Percentiles rank a stretch among this genome's conserved stretches.
These are phyloP conservation scores for Mus spicilegus DNA, from an alignment of 2,113 vertebrate species.

Conservation along the genomic window DNA sequence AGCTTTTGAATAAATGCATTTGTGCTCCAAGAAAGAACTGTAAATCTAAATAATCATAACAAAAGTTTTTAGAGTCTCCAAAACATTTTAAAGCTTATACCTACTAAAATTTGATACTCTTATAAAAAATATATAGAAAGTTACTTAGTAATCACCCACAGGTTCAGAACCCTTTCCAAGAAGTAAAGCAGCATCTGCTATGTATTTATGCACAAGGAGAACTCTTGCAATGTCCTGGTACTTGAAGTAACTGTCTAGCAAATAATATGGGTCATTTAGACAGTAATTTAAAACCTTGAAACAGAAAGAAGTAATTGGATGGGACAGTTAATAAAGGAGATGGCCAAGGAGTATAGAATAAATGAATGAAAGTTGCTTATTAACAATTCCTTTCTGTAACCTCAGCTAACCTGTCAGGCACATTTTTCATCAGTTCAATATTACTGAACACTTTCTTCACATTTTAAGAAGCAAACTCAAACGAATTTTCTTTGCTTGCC, in stretches of 20 bases:
- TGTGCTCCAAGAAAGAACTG: conserved; percentile 31
- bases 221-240: neutral
- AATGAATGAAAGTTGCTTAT: neutral
- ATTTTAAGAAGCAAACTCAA: neutral
- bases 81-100: conserved; percentile 58
- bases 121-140: conserved; percentile 21
- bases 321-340: neutral
- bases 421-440: neutral
- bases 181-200: neutral
- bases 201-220: conserved; percentile 2
- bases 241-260: neutral
- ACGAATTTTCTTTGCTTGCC: neutral
- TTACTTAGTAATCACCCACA: conserved; percentile 52
- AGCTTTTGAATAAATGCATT: conserved; percentile 46
- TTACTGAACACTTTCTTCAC: neutral
- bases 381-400: neutral
- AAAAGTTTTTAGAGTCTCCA: conserved; percentile 53
- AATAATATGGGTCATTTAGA: neutral
- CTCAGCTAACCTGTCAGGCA: neutral
- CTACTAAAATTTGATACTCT: conserved; percentile 58
- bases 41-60: conserved; percentile 54
- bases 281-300: conserved; percentile 11
- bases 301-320: conserved; percentile 15
- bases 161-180: conserved; percentile 39
- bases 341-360: neutral